Evolutionary conservation across 2,797 vertebrate species (phyloP).

Genomic region (Periparus ater): DNA sequence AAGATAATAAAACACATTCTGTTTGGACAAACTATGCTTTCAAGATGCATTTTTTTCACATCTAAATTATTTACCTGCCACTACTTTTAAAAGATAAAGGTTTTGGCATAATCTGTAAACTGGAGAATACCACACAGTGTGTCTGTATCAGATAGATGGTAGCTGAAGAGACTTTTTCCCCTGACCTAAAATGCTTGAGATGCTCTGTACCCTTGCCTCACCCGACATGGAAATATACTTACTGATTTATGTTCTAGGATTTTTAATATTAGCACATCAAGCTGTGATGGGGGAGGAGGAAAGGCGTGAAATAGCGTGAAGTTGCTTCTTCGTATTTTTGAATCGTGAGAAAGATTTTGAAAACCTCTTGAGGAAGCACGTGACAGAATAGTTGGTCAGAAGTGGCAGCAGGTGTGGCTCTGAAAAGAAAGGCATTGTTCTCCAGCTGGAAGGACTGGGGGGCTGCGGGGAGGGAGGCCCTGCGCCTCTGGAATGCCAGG

Average conservation of each 20-base stretch:
- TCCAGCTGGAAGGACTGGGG: background rate
- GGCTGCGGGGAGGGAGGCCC: background rate
- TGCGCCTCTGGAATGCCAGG: background rate
- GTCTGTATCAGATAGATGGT: background rate
- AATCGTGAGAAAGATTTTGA: background rate
- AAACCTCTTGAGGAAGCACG: background rate
- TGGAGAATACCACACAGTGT: constrained; percentile 20
- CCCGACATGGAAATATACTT: constrained; percentile 19
- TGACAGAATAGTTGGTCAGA: background rate
- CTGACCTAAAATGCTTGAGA: constrained; percentile 36
- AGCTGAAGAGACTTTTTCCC: constrained; percentile 23
- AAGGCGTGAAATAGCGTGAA: constrained; percentile 9
- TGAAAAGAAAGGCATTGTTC: background rate
- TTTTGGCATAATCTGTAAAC: constrained; percentile 55
- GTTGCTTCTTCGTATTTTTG: background rate
- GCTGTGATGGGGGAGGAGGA: background rate
- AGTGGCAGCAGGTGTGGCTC: constrained; percentile 23
- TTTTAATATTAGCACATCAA: constrained; percentile 34
- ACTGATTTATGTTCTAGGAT: background rate
- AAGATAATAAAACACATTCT: constrained; percentile 51
- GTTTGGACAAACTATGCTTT: constrained; percentile 46
- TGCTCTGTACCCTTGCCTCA: constrained; percentile 2
- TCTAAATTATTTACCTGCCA: constrained; percentile 73
- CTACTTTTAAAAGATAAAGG: constrained; percentile 68
- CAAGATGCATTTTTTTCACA: constrained; percentile 52